Conservation (phyloP, 2,113 vertebrate species). For the Erythrolamprus reginae region DNA sequence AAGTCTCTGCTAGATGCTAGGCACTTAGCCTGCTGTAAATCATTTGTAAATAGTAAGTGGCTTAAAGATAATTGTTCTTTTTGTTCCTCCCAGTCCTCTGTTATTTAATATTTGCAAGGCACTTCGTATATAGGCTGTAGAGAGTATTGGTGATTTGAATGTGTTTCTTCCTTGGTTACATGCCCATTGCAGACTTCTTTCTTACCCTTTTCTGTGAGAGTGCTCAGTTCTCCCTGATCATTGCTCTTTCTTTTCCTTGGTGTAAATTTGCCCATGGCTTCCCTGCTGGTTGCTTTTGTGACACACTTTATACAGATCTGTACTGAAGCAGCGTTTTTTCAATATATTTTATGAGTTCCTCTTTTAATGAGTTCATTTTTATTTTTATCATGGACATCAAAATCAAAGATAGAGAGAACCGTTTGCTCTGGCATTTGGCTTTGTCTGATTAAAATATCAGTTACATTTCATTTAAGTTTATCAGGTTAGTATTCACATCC, state of each 20-base stretch:
- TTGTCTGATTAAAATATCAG: not conserved
- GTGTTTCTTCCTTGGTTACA: not conserved
- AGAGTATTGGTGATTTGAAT: not conserved
- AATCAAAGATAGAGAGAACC: not conserved
- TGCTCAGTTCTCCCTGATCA: not conserved
- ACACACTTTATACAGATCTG: not conserved
- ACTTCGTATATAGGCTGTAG: not conserved
- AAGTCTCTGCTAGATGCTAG: not conserved
- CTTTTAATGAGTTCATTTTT: not conserved
- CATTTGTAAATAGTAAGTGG: not conserved
- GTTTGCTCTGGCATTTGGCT: not conserved
- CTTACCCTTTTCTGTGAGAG: not conserved
- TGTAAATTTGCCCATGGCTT: not conserved
- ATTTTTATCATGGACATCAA: not conserved
- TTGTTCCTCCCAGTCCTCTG: not conserved
- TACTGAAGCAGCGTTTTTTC: not conserved
- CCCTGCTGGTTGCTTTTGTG: not conserved
- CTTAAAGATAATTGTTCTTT: not conserved
- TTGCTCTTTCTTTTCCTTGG: not conserved
- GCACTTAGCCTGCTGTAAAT: not conserved
- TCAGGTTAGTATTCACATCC: not conserved
- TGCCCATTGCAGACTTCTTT: not conserved
- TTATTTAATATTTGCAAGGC: not conserved
- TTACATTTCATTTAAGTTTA: not conserved
- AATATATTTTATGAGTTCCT: not conserved